Percentiles rank a stretch among this genome's conserved stretches.
phyloP scores from a whole-genome alignment of 2,888 invertebrate species.

The Drosophila yooni region DNA sequence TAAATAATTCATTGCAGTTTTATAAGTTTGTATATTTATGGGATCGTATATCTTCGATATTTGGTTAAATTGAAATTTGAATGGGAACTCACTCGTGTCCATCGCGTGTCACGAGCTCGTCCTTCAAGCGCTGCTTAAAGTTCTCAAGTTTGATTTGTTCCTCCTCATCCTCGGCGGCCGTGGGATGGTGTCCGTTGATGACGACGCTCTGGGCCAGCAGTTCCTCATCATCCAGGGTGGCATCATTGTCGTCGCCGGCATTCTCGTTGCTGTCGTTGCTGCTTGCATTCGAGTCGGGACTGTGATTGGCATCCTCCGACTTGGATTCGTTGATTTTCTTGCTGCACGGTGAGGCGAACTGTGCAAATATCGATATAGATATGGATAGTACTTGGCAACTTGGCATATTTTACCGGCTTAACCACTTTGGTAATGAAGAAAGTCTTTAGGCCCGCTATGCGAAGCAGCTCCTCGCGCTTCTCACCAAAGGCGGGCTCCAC shows the following conservation, averaged over 20 bases:
- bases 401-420: constrained; percentile 87
- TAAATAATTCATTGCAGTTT: not conserved
- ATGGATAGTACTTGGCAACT: not conserved
- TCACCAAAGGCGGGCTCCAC: constrained; percentile 96
- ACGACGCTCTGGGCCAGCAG: constrained; percentile 69
- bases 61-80: not conserved
- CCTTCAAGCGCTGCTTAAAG: constrained; percentile 91
- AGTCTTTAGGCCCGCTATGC: constrained; percentile 95
- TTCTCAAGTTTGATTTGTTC: constrained; percentile 87
- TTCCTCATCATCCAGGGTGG: constrained; percentile 77
- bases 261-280: constrained; percentile 45
- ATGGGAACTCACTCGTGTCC: constrained; percentile 89
- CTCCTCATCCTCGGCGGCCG: constrained; percentile 81
- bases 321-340: constrained; percentile 79
- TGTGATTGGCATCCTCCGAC: constrained; percentile 58
- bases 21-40: not conserved
- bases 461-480: constrained; percentile 94
- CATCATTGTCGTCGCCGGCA: constrained; percentile 63
- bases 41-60: not conserved
- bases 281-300: constrained; percentile 53
- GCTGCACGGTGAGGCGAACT: constrained; percentile 81
- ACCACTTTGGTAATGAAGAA: constrained; percentile 95
- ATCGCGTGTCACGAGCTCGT: constrained; percentile 94
- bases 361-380: not conserved
- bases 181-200: constrained; percentile 52